Base-by-base conservation (phyloP, 2,888 invertebrate genomes). In the Luperina nickerlii region DNA sequence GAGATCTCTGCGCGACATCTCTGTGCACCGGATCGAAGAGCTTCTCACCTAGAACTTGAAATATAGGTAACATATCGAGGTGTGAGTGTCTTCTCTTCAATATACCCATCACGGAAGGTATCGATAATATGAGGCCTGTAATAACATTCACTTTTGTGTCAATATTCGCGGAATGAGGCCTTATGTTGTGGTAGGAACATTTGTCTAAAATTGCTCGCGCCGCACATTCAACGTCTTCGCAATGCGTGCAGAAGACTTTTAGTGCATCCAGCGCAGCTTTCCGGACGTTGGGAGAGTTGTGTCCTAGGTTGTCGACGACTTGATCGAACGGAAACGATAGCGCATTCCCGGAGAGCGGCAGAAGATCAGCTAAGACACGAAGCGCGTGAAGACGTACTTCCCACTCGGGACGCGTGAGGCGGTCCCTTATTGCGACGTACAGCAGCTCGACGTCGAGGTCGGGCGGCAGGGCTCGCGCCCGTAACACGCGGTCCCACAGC, bases 331-430 rank as follows among this genome's bases (percentile, higher is more conserved):
- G 97, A 81, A 97, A 97, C 87, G 98, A 98, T 27, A 98, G 97
- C 75, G 97, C 97, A 73, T 97, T 97, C 66, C 97, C 97, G 84
- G 98, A 97, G 65, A 98, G 97, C 7, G 98, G 98, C 71, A 99
- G 96, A 3, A 98, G 97, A 94, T 98, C 98, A 51, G 98, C 98
- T 62, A 98, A 97, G 15, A 99, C 98, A 74, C 98, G 95, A 11
- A 98, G 95, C 48, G 98, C 98, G 93, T 98, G 98, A 86, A 98
- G 98, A 18, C 98, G 97, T 60, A 98, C 98, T 94, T 98, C 98
- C 98, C 98, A 98, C 93, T 98, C 98, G 1, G 98, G 98, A 93
- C 98, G 98, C 63, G 97, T 97, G 69, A 98, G 96, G 73, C 98
- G 97, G 87, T 98, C 98, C 68, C 98, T 97, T 91, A 98, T 97